These are phyloP conservation scores for Tinamus guttatus DNA, from an alignment of 2,113 vertebrate species.

Conservation along the genomic window DNA sequence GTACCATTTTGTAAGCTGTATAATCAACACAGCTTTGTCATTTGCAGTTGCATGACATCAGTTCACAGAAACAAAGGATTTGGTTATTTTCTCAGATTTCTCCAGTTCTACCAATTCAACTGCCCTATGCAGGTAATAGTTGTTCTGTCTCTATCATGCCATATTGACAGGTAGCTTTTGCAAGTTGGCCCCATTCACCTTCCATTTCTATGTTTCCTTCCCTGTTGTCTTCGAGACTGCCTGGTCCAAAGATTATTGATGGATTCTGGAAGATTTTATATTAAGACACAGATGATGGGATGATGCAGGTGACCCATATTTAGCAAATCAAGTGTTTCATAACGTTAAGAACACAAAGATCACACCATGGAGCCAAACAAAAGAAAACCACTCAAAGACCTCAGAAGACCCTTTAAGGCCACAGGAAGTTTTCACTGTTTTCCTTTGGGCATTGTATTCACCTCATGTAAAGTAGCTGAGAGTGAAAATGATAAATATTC, in stretches of 20 bases:
- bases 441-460: background rate
- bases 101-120: background rate
- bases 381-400: background rate
- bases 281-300: background rate
- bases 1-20: rapidly evolving
- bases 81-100: background rate
- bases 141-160: background rate
- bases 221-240: background rate
- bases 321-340: background rate
- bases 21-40: background rate
- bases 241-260: background rate
- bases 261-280: background rate
- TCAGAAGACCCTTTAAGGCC: too few species aligned
- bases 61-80: background rate
- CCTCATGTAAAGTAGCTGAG: rapidly evolving
- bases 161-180: background rate
- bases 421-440: rapidly evolving
- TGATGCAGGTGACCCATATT: background rate
- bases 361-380: background rate
- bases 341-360: background rate
- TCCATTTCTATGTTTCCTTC: background rate
- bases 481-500: background rate
- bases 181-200: background rate
- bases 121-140: background rate
- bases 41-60: background rate